Conservation (phyloP, 2,113 vertebrate species). For the Chamaea fasciata region DNA sequence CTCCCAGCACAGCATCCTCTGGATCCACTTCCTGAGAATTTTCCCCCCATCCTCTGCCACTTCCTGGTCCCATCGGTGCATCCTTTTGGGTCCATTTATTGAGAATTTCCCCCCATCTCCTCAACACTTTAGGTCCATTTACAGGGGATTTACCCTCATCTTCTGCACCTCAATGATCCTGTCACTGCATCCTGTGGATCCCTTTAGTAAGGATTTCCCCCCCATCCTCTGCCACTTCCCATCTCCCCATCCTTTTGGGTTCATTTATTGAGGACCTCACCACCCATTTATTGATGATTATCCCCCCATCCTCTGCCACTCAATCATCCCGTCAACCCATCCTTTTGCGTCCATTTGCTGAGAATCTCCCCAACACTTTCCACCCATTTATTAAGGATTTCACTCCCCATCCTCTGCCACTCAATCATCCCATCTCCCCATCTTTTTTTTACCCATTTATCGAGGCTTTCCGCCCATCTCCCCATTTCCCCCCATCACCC, state of each 20-base stretch:
- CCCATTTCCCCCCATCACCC: not conserved
- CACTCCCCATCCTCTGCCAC: not conserved
- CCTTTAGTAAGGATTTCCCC: not conserved
- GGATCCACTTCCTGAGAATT: not conserved
- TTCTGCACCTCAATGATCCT: not conserved
- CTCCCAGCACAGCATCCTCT: not conserved
- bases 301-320: not conserved
- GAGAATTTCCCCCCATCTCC: not conserved
- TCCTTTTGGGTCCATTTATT: not conserved
- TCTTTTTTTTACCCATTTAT: not conserved
- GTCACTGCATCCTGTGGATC: too few relatives aligned
- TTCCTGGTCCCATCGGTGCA: not conserved
- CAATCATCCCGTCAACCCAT: accelerated
- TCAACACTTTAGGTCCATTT: not conserved
- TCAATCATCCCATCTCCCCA: not conserved
- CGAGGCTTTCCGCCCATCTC: not conserved
- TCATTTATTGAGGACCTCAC: too few relatives aligned
- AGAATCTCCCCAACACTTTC: too few relatives aligned
- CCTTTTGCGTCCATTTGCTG: not conserved
- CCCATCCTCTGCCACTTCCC: not conserved
- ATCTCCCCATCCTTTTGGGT: not conserved
- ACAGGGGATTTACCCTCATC: not conserved
- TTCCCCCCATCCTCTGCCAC: not conserved
- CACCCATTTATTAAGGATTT: accelerated
- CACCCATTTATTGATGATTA: not conserved